Conservation (phyloP, 2,888 invertebrate genomes). For the Dryocosmus kuriphilus region DNA sequence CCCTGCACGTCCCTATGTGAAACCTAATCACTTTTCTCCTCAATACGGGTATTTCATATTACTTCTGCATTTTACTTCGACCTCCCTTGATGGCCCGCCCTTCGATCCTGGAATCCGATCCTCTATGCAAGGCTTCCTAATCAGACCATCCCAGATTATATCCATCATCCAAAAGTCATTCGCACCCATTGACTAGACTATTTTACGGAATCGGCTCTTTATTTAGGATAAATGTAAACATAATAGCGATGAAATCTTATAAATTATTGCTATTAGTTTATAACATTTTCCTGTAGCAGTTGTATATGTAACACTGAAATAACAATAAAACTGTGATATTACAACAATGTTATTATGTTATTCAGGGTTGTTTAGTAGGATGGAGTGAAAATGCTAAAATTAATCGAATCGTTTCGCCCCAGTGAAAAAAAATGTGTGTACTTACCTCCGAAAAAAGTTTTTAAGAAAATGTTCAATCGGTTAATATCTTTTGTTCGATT, state of each 20-base stretch:
- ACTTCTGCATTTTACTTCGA: slow-evolving; percentile 59
- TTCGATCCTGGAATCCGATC: slow-evolving; percentile 60
- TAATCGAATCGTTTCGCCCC: no score
- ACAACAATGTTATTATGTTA: no score
- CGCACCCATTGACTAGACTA: not conserved
- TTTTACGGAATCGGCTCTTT: not conserved
- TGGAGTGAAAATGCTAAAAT: no score
- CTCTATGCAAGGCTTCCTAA: slow-evolving; percentile 62
- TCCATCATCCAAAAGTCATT: slow-evolving; percentile 5
- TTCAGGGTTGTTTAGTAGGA: no score
- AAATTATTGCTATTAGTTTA: no score
- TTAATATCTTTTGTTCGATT: no score
- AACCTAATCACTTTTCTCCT: slow-evolving; percentile 72
- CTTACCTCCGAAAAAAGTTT: no score
- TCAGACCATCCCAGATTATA: slow-evolving; percentile 47
- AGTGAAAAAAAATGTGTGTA: no score
- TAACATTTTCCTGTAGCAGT: no score
- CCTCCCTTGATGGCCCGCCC: slow-evolving; percentile 40
- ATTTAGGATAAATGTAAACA: not conserved
- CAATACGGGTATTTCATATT: slow-evolving; percentile 70
- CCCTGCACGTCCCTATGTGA: slow-evolving; percentile 64
- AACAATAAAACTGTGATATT: no score
- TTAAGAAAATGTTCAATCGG: no score
- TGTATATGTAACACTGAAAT: no score
- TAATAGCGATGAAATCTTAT: not conserved